Conservation (phyloP, 2,113 vertebrate species). For the Ciconia boyciana region DNA sequence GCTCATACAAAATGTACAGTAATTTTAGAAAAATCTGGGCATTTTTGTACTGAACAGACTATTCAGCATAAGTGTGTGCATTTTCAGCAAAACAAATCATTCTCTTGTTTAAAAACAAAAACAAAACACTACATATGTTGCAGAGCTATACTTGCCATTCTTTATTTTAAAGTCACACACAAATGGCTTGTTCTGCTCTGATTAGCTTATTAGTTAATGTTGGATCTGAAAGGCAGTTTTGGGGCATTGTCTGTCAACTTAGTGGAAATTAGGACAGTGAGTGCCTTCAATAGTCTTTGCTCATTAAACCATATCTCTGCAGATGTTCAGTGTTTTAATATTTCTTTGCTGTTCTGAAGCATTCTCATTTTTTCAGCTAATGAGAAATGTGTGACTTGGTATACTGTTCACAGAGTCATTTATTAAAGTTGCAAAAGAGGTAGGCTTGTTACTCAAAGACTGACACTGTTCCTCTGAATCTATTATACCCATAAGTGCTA, state of each 20-base stretch:
- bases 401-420: not conserved
- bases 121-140: slow-evolving; percentile 7
- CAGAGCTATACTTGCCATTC: slow-evolving; percentile 40
- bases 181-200: slow-evolving; percentile 77
- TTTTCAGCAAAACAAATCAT: slow-evolving; percentile 59
- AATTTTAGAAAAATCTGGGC: slow-evolving; percentile 27
- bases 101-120: slow-evolving; percentile 57
- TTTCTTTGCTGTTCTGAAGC: slow-evolving; percentile 59
- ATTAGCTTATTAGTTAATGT: slow-evolving; percentile 79
- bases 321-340: slow-evolving; percentile 73
- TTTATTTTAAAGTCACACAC: slow-evolving; percentile 62
- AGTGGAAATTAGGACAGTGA: slow-evolving; percentile 77
- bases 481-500: not conserved
- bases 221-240: slow-evolving; percentile 74
- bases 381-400: slow-evolving; percentile 26
- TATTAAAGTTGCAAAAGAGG: slow-evolving; percentile 31
- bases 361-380: slow-evolving; percentile 40
- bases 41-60: slow-evolving; percentile 38
- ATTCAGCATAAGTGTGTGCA: slow-evolving; percentile 44
- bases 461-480: slow-evolving; percentile 5
- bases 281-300: slow-evolving; percentile 76
- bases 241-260: slow-evolving; percentile 78
- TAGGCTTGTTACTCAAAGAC: not conserved
- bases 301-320: slow-evolving; percentile 77
- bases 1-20: not conserved